Percentiles rank a stretch among this genome's conserved stretches.
Evolutionary conservation across 2,797 vertebrate species (phyloP).

Genomic region (Caiman crocodilus): DNA sequence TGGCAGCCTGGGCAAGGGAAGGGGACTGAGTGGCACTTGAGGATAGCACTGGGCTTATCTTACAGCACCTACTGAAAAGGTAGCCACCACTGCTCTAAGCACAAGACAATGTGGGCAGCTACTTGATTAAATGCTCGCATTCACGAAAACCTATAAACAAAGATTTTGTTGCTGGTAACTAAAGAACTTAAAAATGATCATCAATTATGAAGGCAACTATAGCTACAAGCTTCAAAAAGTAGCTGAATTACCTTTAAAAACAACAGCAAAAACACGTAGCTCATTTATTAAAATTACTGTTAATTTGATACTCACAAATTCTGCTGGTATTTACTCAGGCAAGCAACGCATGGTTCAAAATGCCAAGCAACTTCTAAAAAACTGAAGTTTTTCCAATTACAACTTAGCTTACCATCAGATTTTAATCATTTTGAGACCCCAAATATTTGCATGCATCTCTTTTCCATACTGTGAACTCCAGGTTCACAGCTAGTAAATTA

Average conservation of each 20-base stretch:
- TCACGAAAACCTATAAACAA: background rate
- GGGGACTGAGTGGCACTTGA: no score
- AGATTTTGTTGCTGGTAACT: background rate
- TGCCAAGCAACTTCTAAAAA: background rate
- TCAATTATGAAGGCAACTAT: background rate
- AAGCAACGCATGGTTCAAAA: background rate
- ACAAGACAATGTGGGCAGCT: no score
- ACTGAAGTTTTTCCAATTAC: background rate
- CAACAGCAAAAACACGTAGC: background rate
- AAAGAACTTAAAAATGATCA: fast-evolving
- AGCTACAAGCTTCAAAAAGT: background rate
- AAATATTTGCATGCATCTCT: background rate
- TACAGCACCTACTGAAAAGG: no score
- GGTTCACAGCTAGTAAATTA: background rate
- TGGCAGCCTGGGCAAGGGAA: no score
- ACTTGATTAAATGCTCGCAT: background rate
- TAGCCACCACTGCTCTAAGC: no score
- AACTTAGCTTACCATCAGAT: background rate
- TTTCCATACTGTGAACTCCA: background rate
- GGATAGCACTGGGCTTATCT: no score
- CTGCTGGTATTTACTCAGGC: background rate
- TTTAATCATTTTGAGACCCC: background rate
- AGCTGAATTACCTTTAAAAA: background rate
- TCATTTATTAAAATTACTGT: background rate
- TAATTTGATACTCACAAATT: background rate